Conservation (phyloP, 2,797 vertebrate species). For the Potorous gilbertii region DNA sequence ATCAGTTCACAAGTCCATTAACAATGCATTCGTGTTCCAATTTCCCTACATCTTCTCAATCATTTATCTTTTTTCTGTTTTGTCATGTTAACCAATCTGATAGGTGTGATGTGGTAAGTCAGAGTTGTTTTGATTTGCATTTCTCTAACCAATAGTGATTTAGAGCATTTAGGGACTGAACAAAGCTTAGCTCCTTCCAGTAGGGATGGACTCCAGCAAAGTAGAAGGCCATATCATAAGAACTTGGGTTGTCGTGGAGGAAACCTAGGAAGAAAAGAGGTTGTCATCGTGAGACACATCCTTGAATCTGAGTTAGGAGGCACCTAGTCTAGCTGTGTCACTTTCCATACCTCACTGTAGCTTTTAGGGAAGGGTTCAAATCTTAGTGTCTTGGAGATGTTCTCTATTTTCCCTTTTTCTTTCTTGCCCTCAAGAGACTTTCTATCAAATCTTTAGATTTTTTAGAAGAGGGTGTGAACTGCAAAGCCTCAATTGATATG, state of each 20-base stretch:
- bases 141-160: too few relatives aligned
- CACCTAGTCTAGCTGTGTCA: neutral
- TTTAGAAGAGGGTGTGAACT: conserved; percentile 44
- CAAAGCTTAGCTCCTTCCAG: conserved; percentile 93
- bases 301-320: neutral
- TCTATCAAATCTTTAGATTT: neutral
- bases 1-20: conserved; percentile 77
- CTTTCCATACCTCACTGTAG: neutral
- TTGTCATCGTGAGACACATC: conserved; percentile 1
- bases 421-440: neutral
- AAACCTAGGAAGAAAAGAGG: conserved; percentile 85
- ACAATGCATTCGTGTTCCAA: too few relatives aligned
- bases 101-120: too few relatives aligned
- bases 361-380: conserved; percentile 11
- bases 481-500: conserved; percentile 10
- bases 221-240: conserved; percentile 94
- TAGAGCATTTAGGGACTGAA: conserved; percentile 85
- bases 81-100: too few relatives aligned
- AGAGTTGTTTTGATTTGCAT: too few relatives aligned
- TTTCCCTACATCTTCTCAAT: too few relatives aligned
- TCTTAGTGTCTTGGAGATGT: neutral
- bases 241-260: conserved; percentile 89
- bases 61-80: too few relatives aligned
- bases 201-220: conserved; percentile 94
- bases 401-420: neutral